Evolutionary conservation across 2,113 vertebrate species (phyloP), one percentile per base, ranked within the genome.

Genomic region (Anoura caudifer): DNA sequence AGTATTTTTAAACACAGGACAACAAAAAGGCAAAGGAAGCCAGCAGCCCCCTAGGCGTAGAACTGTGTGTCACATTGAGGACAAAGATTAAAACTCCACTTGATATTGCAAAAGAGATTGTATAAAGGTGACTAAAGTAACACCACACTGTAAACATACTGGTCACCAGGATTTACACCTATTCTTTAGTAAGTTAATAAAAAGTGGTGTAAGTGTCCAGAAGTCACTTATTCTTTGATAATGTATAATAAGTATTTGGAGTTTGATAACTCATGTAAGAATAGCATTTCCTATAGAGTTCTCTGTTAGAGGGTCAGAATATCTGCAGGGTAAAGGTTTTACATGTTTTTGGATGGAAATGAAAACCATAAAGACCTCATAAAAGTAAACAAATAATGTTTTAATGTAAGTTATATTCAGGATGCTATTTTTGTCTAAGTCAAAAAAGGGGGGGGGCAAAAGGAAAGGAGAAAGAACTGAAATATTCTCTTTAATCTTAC

Each of bases 181-280:
- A 45, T 33, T 88, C 26, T 83, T 86, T 59, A 90, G 67, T 33
- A 94, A 69, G 63, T 76, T 90, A 96, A 84, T 84, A 76, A 91
- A 93, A 89, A 93, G 38, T 93, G 45, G 26, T 4, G 15, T 77
- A 52, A 81, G 1, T 2, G 31, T 86, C 45, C 36, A 75, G 56
- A 95, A 97, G 33, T 85, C 77, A 83, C 7, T 69, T 15, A 36
- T 70, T 96, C 70, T 87, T 81, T 41, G 12, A 90, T 76, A 86
- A 86, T 17, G n/a, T 94, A 28, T 76, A 76, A 28, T 83, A 76
- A 45, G 38, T 81, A 77, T 76, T 47, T 95, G 79, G 88, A 90
- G 84, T 95, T 95, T 87, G 94, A 87, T 72, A 91, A 81, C 50
- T 87, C 70, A 77, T 73, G 75, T 91, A 70, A 97, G 82, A 90